These are phyloP conservation scores for Caerostris darwini DNA, from an alignment of 1,140 invertebrate species.

Conservation along the genomic window DNA sequence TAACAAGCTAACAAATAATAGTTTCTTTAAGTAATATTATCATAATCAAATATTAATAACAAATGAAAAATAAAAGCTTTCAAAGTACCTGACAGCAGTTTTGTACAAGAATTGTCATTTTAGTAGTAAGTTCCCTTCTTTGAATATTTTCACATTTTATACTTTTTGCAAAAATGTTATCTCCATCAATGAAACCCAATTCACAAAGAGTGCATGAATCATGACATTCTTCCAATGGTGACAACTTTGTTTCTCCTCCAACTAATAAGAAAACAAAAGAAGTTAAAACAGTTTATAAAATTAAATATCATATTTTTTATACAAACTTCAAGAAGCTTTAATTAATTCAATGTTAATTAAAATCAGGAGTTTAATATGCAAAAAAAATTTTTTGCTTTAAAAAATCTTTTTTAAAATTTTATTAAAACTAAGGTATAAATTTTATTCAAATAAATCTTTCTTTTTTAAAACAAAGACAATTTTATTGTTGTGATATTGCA, in stretches of 20 bases:
- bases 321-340: too few species aligned
- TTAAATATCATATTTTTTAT: too few species aligned
- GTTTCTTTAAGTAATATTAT: too few species aligned
- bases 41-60: background rate
- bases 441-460: too few species aligned
- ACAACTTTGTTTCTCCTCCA: constrained; percentile 62
- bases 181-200: constrained; percentile 73
- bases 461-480: too few species aligned
- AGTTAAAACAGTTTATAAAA: background rate
- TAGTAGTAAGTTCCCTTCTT: constrained; percentile 10
- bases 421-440: too few species aligned
- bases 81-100: constrained; percentile 64
- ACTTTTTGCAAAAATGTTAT: constrained; percentile 59
- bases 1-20: background rate
- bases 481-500: too few species aligned
- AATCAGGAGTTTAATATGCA: too few species aligned
- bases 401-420: too few species aligned
- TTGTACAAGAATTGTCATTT: constrained; percentile 57
- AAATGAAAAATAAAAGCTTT: too few species aligned
- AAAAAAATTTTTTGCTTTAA: too few species aligned
- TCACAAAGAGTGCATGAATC: constrained; percentile 54
- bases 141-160: constrained; percentile 18
- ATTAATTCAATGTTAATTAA: too few species aligned
- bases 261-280: background rate
- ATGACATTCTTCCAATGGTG: constrained; percentile 51